These are phyloP conservation scores for Nyctalus aviator DNA, from an alignment of 2,797 vertebrate species.

Conservation along the genomic window DNA sequence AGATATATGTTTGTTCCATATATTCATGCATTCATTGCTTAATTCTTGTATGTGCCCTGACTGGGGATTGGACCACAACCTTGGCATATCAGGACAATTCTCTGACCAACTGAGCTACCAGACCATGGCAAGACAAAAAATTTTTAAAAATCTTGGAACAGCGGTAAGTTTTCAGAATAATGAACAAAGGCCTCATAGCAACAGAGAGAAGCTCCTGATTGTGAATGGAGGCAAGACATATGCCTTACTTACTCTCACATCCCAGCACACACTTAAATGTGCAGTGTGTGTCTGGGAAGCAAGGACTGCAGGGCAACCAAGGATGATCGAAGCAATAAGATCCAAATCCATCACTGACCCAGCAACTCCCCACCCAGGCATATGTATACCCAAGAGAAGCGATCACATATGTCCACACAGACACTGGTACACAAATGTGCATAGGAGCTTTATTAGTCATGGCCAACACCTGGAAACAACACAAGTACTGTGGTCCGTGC, in stretches of 20 bases:
- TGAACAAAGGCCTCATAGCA: neutral
- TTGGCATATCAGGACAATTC: neutral
- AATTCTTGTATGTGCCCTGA: neutral
- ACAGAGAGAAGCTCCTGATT: neutral
- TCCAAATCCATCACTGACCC: neutral
- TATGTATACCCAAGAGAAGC: neutral
- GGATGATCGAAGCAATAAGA: neutral
- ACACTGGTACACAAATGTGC: neutral
- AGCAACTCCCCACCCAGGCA: neutral
- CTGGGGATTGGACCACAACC: neutral
- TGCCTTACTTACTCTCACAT: neutral
- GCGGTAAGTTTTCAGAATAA: neutral
- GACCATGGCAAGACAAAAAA: neutral
- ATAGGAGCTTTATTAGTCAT: conserved; percentile 62
- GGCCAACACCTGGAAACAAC: neutral
- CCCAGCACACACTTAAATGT: neutral
- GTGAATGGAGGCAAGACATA: neutral
- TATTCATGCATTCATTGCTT: neutral
- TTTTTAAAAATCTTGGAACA: neutral
- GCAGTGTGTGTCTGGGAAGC: neutral
- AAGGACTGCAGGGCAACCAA: neutral
- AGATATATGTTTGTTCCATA: neutral
- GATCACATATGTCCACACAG: neutral
- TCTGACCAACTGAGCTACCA: neutral
- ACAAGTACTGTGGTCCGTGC: neutral